Evolutionary conservation across 2,888 invertebrate species (phyloP).

Genomic region (Ceratothoa steindachneri): DNA sequence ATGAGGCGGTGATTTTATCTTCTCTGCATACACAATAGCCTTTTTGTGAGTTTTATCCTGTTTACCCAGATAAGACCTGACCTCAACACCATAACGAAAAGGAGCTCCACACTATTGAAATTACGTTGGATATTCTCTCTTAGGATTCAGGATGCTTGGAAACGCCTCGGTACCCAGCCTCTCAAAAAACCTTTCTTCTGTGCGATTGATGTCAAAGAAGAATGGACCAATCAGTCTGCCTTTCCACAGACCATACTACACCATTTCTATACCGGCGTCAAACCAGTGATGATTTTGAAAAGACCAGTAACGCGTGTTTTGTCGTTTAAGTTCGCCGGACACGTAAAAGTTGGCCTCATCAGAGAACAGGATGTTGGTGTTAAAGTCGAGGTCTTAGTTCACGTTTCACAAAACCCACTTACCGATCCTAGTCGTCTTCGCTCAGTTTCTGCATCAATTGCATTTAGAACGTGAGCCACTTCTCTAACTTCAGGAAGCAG

Average conservation of each 20-base stretch:
- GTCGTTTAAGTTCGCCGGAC: background rate
- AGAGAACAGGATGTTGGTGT: too few species aligned
- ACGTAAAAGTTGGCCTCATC: background rate
- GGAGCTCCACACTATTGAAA: background rate
- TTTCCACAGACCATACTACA: background rate
- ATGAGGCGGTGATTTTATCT: too few species aligned
- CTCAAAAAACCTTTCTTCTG: background rate
- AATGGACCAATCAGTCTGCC: background rate
- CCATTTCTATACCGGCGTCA: background rate
- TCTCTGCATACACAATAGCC: too few species aligned
- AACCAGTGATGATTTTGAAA: background rate
- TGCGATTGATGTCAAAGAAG: background rate
- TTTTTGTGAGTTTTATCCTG: too few species aligned
- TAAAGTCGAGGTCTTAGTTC: too few species aligned
- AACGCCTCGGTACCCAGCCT: background rate
- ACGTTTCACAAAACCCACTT: too few species aligned
- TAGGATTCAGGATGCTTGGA: background rate
- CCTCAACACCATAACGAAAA: background rate
- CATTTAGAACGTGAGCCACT: too few species aligned
- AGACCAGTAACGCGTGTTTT: background rate
- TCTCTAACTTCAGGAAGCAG: too few species aligned
- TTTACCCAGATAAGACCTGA: too few species aligned
- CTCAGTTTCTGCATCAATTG: too few species aligned
- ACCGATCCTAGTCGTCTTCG: too few species aligned
- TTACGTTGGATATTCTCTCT: background rate